Percentiles rank a stretch among this genome's conserved stretches.
These are phyloP conservation scores for Saguinus imperator DNA, from an alignment of 2,113 vertebrate genomes.

Conservation along the genomic window DNA sequence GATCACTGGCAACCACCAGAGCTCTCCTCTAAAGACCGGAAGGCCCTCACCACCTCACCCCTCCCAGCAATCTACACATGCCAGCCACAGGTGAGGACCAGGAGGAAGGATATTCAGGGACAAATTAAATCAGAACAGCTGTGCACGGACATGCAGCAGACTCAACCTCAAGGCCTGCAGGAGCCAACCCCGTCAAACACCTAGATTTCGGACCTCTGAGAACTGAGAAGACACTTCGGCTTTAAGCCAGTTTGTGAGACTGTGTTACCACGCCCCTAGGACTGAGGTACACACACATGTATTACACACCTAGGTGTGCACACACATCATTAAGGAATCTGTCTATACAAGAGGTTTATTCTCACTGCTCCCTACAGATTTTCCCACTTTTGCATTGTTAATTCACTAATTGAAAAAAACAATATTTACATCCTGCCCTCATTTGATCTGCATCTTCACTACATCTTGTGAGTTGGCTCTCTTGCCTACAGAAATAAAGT, in stretches of 20 bases:
- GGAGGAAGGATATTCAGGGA: fast-evolving
- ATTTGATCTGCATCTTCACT: background rate
- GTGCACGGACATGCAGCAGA: too few species aligned
- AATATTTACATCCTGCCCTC: background rate
- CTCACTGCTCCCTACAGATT: background rate
- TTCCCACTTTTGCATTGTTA: background rate
- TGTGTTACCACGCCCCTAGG: too few species aligned
- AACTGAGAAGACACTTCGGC: background rate
- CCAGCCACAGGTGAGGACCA: fast-evolving
- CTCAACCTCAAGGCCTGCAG: fast-evolving
- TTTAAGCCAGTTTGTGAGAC: background rate
- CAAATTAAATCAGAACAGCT: fast-evolving
- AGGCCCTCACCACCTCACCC: fast-evolving
- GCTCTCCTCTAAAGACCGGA: too few species aligned
- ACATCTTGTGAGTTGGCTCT: background rate
- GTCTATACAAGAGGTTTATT: background rate
- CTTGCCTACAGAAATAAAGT: background rate
- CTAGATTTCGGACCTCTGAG: fast-evolving
- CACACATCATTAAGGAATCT: fast-evolving
- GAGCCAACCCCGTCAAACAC: fast-evolving
- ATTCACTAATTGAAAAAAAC: background rate
- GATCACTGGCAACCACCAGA: fast-evolving
- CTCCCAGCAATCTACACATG: fast-evolving
- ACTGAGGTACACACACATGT: fast-evolving
- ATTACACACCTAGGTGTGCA: fast-evolving